phyloP scores from a whole-genome alignment of 53 echinoderm and acorn worm genomes.

The Holothuria leucospilota region DNA sequence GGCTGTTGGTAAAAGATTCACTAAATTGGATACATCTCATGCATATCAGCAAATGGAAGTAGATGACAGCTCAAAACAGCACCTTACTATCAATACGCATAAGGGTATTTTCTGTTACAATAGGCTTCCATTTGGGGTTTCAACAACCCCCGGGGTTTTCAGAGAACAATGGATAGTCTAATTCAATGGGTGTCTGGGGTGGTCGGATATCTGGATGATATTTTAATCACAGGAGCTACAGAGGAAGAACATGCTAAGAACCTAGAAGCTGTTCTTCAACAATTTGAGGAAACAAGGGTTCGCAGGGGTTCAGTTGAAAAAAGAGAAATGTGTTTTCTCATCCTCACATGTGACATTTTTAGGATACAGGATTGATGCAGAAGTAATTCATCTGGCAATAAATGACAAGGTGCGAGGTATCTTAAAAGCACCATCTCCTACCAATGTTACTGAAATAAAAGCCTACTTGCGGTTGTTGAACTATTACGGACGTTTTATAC shows the following conservation, averaged over 20 bases:
- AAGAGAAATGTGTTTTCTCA: constrained; percentile 28
- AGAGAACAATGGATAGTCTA: constrained; percentile 49
- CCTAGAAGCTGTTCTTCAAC: constrained; percentile 38
- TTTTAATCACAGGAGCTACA: constrained; percentile 42
- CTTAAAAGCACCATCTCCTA: constrained; percentile 41
- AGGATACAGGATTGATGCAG: constrained; percentile 47
- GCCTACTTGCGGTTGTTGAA: constrained; percentile 63
- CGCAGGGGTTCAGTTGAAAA: constrained; percentile 50
- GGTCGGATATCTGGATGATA: constrained; percentile 49
- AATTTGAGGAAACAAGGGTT: constrained; percentile 51
- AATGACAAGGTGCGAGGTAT: constrained; percentile 44
- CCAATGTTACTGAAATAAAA: constrained; percentile 52
- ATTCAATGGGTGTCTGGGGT: constrained; percentile 43
- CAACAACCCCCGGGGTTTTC: constrained; percentile 51
- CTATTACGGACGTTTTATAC: constrained; percentile 72
- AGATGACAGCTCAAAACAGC: constrained; percentile 47
- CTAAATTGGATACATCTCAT: constrained; percentile 58
- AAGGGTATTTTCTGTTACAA: constrained; percentile 29
- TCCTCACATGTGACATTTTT: constrained; percentile 37
- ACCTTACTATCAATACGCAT: constrained; percentile 43
- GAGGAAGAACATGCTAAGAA: constrained; percentile 50
- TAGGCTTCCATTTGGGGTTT: constrained; percentile 19
- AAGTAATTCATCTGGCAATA: constrained; percentile 15
- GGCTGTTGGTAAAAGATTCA: constrained; percentile 55
- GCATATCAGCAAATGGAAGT: constrained; percentile 62